Percentiles rank a stretch among this genome's conserved stretches.
Evolutionary conservation across 2,113 vertebrate genomes (phyloP).

Genomic region (Phaethon lepturus): DNA sequence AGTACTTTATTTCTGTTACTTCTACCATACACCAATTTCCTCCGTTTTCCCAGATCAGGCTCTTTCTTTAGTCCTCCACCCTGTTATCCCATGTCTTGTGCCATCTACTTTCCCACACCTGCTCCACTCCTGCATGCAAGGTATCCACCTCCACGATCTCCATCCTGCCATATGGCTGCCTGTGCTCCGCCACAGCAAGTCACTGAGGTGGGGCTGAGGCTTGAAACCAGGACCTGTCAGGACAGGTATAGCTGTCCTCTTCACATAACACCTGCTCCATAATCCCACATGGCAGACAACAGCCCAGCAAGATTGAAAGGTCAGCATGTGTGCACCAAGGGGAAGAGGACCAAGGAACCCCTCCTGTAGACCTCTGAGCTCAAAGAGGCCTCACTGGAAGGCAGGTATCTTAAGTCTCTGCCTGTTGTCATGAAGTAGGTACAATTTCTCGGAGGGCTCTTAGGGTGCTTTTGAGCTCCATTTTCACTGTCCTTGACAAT

Average conservation of each 20-base stretch:
- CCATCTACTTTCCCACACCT: not conserved
- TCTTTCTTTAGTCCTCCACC: not conserved
- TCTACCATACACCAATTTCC: not conserved
- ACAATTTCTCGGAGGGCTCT: not conserved
- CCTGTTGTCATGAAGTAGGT: not conserved
- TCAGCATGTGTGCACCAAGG: rapidly evolving
- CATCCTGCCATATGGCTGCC: not conserved
- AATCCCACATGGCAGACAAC: not conserved
- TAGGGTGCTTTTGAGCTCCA: not conserved
- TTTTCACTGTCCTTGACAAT: not conserved
- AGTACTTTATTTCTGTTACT: not conserved
- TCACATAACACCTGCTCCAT: not conserved
- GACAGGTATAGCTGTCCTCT: not conserved
- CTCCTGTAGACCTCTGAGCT: not conserved
- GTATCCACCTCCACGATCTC: not conserved
- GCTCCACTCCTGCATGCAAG: not conserved
- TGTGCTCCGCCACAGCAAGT: not conserved
- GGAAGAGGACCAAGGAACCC: not conserved
- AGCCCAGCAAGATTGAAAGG: not conserved
- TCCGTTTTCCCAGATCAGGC: not conserved
- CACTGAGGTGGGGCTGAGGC: not conserved
- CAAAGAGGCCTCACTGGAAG: not conserved
- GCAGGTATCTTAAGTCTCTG: not conserved
- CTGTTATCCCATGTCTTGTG: not conserved
- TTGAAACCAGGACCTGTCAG: not conserved